These are phyloP conservation scores for Triplophysa bombifrons DNA, from an alignment of 2,797 vertebrate species.

Conservation along the genomic window DNA sequence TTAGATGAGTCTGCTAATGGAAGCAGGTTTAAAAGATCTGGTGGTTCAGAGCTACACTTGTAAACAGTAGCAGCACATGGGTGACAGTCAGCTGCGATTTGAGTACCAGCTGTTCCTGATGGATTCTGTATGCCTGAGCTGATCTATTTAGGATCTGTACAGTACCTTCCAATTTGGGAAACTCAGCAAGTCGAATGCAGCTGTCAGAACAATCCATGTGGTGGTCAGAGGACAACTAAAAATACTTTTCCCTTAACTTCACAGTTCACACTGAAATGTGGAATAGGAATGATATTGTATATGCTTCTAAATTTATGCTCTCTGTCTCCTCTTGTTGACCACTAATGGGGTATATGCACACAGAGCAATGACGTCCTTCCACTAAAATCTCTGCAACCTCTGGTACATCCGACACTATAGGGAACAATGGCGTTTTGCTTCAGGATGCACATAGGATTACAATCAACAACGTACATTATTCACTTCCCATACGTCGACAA, in stretches of 20 bases:
- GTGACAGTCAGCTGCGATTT: constrained; percentile 6
- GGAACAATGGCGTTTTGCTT: no score
- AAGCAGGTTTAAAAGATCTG: constrained; percentile 22
- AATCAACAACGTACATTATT: no score
- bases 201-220: constrained; percentile 4
- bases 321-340: neutral
- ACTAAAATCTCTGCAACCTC: no score
- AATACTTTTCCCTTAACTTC: neutral
- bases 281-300: neutral
- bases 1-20: constrained; percentile 17
- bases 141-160: constrained; percentile 18
- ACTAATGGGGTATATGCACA: no score
- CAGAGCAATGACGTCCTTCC: no score
- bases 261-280: neutral
- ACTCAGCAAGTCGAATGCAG: neutral
- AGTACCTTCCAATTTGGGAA: constrained; percentile 1
- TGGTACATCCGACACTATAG: no score
- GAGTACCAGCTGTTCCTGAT: constrained; percentile 16
- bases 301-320: neutral
- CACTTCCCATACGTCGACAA: no score
- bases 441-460: no score
- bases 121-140: neutral
- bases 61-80: constrained; percentile 9
- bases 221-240: neutral
- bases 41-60: constrained; percentile 14